Evolutionary conservation across 2,888 invertebrate genomes (phyloP), one percentile per base, ranked within the genome.

Genomic region (Anagyrus pseudococci): DNA sequence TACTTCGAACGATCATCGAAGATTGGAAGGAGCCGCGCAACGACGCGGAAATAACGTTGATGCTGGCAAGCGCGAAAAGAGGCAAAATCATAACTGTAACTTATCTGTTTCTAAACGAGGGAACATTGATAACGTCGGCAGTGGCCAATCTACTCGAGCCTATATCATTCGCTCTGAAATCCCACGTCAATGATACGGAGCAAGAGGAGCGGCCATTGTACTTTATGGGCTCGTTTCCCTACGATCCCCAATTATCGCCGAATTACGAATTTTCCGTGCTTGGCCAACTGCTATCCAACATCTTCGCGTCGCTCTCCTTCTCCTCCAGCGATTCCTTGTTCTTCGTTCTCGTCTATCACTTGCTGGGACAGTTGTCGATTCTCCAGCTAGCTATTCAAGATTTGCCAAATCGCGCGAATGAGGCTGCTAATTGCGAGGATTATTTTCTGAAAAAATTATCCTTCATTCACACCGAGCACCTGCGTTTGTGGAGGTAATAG

Each of bases 361-460:
- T 74, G 4, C 75, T 75, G 22, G 75, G 73, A 2, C 77, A 76
- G 59, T 46, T 77, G 6, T 58, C 64, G 2, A 55, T 54, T 20
- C 41, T 63, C 25, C 46, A 17, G 19, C 17, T 50, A 13, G 6
- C 4, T 4, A 4, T 62, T 6, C 4, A 4, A 15, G 20, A 43
- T 10, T 25, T 52, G 19, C 7, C 37, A 15, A 40, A 7, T 4
- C 17, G 22, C 8, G 8, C 4, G 3, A 15, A 41, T 15, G 3
- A 29, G 15, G 17, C 23, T 6, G 22, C 13, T 13, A n/a, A 7
- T 15, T 4, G 13, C 6, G n/a, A 25, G 41, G 4, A 37, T 10
- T 2, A 40, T 10, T 60, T 60, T 4, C 15, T 6, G 8, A 29
- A 33, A 8, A 47, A 23, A 7, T 46, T 55, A 2, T 2, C 8